Base-by-base conservation (phyloP, 2,113 vertebrate species). In the Scortum barcoo region DNA sequence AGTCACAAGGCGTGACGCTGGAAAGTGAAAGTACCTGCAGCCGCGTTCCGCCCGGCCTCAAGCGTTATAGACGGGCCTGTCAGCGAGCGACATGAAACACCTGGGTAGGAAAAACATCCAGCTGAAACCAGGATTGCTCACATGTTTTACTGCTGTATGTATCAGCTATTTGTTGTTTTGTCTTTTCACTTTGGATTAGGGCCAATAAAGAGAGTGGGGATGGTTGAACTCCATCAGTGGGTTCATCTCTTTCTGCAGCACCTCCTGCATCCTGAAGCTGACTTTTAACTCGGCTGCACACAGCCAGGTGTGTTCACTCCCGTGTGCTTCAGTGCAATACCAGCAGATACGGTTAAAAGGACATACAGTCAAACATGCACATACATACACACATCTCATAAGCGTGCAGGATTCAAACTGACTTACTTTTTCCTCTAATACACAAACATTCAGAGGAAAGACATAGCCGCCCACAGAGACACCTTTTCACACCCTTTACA, bases 1-100 rank as follows among this genome's bases (percentile, higher is more conserved):
- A 74, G 68, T 72, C 7, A 56, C 88, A 84, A 89, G 81, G 88
- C 86, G 74, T 90, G 90, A 93, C 91, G 61, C 60, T 46, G 78
- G 70, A 84, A 92, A 94, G 91, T 84, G 88, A 90, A 95, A 90
- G 86, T 92, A 93, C 93, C 92, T 90, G 85, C 90, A 88, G 87
- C 79, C 63, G 14, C 48, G 84, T 88, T 90, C 81, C 54, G 81
- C 81, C 74, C 67, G 80, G 78, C 91, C 74, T 92, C 86, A 85
- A 81, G 68, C 70, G 54, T 92, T 89, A 91, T 77, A 54, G 82
- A 80, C 81, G 36, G 84, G 57, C 76, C 82, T 84, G 88, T 89
- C 88, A 86, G 75, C 72, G 46, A 83, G 76, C 13, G 9, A 85
- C 78, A 70, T 77, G 70, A 86, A 88, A 88, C 92, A 92, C 91